Evolutionary conservation across 1,140 invertebrate genomes (phyloP).

Genomic region (Theocolax elegans): DNA sequence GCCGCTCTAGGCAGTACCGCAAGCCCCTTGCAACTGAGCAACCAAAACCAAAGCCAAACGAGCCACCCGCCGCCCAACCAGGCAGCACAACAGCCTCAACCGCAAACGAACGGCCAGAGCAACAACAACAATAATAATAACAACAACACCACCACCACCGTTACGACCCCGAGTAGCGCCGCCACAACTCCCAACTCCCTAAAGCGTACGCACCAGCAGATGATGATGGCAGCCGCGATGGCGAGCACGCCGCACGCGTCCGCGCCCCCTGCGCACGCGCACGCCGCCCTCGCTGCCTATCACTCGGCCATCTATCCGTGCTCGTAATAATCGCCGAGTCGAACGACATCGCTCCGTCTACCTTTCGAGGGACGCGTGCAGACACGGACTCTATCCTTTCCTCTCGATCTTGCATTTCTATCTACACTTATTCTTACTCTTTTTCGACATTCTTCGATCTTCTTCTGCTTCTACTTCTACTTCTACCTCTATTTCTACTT

Average conservation of each 20-base stretch:
- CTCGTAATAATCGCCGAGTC: conserved; percentile 61
- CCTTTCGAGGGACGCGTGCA: not conserved
- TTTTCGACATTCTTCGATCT: conserved; percentile 39
- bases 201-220: conserved; percentile 69
- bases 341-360: not conserved
- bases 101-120: not conserved
- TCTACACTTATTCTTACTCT: not conserved
- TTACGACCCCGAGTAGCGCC: conserved; percentile 67
- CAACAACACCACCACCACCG: conserved; percentile 54
- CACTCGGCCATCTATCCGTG: conserved; percentile 68
- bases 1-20: conserved; percentile 69
- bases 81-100: conserved; percentile 51
- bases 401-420: not conserved
- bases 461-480: conserved; percentile 22
- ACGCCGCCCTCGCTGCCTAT: conserved; percentile 68
- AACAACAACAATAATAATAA: conserved; percentile 38
- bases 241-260: conserved; percentile 66
- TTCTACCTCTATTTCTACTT: no score
- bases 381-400: not conserved
- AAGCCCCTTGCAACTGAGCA: conserved; percentile 70
- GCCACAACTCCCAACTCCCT: conserved; percentile 70
- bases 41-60: conserved; percentile 67
- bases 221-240: conserved; percentile 68
- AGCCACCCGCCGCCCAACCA: conserved; percentile 59
- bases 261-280: conserved; percentile 66